Conservation (phyloP, 2,113 vertebrate genomes). For the Cyanocitta stelleri region DNA sequence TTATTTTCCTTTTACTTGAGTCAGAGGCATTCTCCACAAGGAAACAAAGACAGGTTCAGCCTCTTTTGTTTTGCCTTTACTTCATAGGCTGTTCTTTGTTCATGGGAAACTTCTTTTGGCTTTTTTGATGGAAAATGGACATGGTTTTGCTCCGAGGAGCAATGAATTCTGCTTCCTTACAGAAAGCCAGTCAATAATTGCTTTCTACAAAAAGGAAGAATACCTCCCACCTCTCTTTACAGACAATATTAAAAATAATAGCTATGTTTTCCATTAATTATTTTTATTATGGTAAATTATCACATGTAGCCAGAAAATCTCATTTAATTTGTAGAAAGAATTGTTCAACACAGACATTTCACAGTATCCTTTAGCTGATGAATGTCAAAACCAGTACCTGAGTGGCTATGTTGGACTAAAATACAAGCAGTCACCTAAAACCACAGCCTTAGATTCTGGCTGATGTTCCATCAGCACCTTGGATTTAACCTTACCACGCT, state of each 20-base stretch:
- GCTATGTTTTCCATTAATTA: not conserved
- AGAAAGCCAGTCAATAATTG: not conserved
- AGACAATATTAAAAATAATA: not conserved
- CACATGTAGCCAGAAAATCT: not conserved
- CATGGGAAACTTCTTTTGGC: not conserved
- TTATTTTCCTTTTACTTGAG: not conserved
- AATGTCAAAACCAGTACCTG: not conserved
- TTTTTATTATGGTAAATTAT: not conserved
- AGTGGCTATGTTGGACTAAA: not conserved
- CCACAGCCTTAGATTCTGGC: not conserved
- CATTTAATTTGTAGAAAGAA: not conserved
- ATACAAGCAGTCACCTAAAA: not conserved
- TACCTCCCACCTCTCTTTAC: not conserved
- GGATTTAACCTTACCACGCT: not conserved
- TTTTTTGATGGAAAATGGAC: not conserved
- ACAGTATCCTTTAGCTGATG: not conserved
- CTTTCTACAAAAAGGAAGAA: not conserved
- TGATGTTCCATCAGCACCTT: not conserved
- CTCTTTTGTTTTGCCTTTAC: not conserved
- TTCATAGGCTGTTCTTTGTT: not conserved
- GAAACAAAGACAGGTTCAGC: not conserved
- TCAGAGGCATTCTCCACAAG: not conserved
- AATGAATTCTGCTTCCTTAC: not conserved
- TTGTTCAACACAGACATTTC: not conserved
- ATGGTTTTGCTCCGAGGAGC: not conserved